phyloP scores from a whole-genome alignment of 1,140 invertebrate species.

The Laodelphax striatellus region DNA sequence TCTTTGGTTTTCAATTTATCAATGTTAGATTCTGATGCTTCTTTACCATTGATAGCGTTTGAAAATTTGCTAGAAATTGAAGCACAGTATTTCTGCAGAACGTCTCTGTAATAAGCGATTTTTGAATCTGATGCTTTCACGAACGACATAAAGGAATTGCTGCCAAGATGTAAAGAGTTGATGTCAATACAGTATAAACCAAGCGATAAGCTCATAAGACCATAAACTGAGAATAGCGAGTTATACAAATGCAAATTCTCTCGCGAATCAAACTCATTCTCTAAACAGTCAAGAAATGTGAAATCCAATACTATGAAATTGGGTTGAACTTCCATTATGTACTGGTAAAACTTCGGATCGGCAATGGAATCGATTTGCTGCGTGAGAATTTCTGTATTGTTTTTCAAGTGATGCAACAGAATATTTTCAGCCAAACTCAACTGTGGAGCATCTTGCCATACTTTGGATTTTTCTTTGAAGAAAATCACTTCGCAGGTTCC shows the following conservation, averaged over 20 bases:
- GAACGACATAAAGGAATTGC: neutral
- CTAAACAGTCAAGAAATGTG: neutral
- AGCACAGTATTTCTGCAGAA: too few species aligned
- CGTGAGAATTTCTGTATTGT: slow-evolving; percentile 5
- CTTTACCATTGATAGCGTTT: too few species aligned
- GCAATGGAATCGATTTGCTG: slow-evolving; percentile 1
- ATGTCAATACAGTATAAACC: neutral
- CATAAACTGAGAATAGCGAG: neutral
- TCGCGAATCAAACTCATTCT: neutral
- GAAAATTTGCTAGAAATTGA: too few species aligned
- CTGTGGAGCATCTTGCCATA: slow-evolving; percentile 5
- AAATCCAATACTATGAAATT: slow-evolving; percentile 9
- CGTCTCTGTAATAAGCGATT: neutral
- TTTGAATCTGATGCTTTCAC: neutral
- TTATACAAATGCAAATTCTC: too few species aligned
- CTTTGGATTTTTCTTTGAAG: neutral
- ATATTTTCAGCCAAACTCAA: neutral
- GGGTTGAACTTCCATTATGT: neutral
- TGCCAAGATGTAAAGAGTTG: neutral
- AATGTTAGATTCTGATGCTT: too few species aligned
- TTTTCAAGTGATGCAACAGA: slow-evolving; percentile 6
- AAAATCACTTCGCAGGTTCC: neutral
- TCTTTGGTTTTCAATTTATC: too few species aligned
- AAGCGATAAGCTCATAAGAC: neutral
- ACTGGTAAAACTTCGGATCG: neutral